Base-by-base conservation (phyloP, 1,140 invertebrate genomes). In the Alviniconcha marisindica region DNA sequence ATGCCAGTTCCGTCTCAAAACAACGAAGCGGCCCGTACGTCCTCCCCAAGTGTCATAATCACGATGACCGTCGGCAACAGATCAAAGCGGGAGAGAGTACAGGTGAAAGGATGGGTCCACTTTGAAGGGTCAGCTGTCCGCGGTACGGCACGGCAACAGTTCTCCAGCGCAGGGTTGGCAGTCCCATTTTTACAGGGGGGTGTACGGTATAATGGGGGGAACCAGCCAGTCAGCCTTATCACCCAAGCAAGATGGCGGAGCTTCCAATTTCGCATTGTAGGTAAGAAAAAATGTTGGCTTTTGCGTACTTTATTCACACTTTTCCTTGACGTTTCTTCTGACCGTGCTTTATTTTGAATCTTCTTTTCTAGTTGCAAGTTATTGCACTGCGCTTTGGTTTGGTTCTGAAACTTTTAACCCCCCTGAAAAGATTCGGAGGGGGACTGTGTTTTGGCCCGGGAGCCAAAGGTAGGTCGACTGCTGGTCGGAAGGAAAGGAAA, bases 221-320 rank as follows among this genome's bases (percentile, higher is more conserved):
- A 60, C 54, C 78, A 80, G 56, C 78, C 51, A 80, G 78, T 40
- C 77, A 79, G 51, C 56, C 60, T 66, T 80, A 80, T 80, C 78
- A 66, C 56, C 40, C 60, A 80, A 40, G 56, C 78, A 80, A 80
- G n/a, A 80, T 80, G 78, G 78, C 78, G 78, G 78, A 80, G 54
- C 78, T 40, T 80, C 56, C 56, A 69, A 80, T 80, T 80, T 80
- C 78, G 78, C 56, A 80, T 80, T 60, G 18, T 60, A 80, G 78
- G 78, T 80, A 40, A 80, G 78, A 66, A 63, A 66, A 80, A 66
- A 80, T 69, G 56, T 44, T 40, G 56, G 24, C 36, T 40, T 80
- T 80, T 80, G 40, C 28, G 36, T 69, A 80, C 56, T 80, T 80
- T 10, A 15, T 31, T 24, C 78, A 7, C 69, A 31, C 28, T 28